These are phyloP conservation scores for Halcyon badia DNA, from an alignment of 2,797 vertebrate species.

Conservation along the genomic window DNA sequence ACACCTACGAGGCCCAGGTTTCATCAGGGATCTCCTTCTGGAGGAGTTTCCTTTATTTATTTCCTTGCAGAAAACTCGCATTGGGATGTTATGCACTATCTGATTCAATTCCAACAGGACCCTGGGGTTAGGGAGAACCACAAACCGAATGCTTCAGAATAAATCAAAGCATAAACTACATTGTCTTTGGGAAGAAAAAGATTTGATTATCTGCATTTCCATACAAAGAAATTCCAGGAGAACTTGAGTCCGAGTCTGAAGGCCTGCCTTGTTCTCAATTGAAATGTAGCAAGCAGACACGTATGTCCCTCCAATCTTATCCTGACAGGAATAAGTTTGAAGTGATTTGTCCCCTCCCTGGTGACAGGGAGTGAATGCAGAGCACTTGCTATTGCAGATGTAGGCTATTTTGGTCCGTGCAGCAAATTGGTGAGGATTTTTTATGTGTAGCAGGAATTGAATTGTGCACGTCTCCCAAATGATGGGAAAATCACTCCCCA, in stretches of 20 bases:
- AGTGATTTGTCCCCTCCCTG: slow-evolving; percentile 20
- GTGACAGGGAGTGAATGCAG: not conserved
- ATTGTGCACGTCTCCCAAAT: slow-evolving; percentile 43
- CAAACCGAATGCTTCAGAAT: slow-evolving; percentile 13
- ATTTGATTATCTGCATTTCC: slow-evolving; percentile 54
- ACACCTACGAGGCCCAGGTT: not conserved
- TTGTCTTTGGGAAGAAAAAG: slow-evolving; percentile 39
- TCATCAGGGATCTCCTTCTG: not conserved
- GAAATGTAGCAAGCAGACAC: slow-evolving; percentile 30
- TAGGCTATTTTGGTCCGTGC: not conserved
- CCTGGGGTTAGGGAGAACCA: not conserved
- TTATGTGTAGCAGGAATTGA: slow-evolving; percentile 43
- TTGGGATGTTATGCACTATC: not conserved
- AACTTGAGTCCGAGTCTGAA: not conserved
- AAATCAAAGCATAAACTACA: slow-evolving; percentile 64
- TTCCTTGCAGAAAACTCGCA: not conserved
- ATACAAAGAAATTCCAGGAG: slow-evolving; percentile 37
- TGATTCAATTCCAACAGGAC: slow-evolving; percentile 34
- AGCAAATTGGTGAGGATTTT: not conserved
- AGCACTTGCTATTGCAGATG: not conserved
- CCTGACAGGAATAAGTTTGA: slow-evolving; percentile 5
- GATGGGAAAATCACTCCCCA: slow-evolving; percentile 60
- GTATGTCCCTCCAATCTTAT: not conserved
- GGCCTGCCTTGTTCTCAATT: not conserved
- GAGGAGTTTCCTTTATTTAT: not conserved